Conservation (phyloP, 2,113 vertebrate species). For the Lonchura striata region DNA sequence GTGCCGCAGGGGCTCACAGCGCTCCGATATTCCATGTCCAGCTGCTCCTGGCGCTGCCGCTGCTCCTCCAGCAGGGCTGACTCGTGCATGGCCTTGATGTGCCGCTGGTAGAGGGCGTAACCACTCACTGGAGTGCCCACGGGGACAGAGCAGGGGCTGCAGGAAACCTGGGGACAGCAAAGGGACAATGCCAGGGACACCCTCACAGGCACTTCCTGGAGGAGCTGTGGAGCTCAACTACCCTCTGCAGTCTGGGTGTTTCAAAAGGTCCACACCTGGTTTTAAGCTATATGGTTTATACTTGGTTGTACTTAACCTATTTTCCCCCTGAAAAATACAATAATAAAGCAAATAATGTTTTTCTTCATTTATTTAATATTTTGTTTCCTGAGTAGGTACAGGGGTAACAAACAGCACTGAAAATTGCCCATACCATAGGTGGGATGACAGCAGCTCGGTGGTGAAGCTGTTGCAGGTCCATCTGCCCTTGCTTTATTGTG, state of each 20-base stretch:
- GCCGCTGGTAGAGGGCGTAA: constrained; percentile 89
- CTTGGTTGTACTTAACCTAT: background rate
- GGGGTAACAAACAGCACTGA: background rate
- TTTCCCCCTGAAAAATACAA: background rate
- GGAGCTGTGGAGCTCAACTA: background rate
- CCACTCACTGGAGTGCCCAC: constrained; percentile 83
- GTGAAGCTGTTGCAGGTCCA: constrained; percentile 93
- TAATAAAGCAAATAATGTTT: background rate
- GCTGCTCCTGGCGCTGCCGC: constrained; percentile 89
- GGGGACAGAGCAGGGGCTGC: constrained; percentile 78
- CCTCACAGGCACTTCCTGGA: background rate
- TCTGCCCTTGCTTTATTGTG: constrained; percentile 81
- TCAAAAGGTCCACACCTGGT: background rate
- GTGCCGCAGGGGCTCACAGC: constrained; percentile 76
- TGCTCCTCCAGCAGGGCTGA: constrained; percentile 89
- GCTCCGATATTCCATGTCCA: constrained; percentile 82
- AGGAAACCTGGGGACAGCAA: constrained; percentile 73
- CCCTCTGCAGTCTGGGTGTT: background rate
- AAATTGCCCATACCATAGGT: constrained; percentile 83
- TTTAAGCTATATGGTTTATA: background rate
- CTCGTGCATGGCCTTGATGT: constrained; percentile 94
- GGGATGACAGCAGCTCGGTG: constrained; percentile 93
- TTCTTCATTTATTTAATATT: background rate
- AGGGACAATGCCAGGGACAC: background rate
- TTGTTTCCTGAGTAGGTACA: background rate